These are phyloP conservation scores for Zygaena filipendulae DNA, from an alignment of 2,888 invertebrate species.

Conservation along the genomic window DNA sequence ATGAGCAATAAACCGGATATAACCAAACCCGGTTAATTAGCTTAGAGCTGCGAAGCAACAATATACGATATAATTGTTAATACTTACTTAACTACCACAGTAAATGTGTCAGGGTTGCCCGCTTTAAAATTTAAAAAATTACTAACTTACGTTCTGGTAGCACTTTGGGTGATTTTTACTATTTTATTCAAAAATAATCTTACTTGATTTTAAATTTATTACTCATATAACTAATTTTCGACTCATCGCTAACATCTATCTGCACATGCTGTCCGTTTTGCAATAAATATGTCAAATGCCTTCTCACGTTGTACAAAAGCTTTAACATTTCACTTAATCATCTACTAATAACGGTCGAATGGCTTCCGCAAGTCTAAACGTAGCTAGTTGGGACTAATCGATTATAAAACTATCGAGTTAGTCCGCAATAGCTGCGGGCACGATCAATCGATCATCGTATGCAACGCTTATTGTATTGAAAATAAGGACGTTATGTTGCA, in stretches of 20 bases:
- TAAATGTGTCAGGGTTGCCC: too few relatives aligned
- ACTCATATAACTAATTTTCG: slow-evolving; percentile 53
- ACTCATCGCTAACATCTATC: slow-evolving; percentile 60
- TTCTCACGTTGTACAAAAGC: slow-evolving; percentile 39
- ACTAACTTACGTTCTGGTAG: too few relatives aligned
- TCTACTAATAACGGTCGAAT: slow-evolving; percentile 28
- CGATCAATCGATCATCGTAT: slow-evolving; percentile 52
- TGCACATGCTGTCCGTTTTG: slow-evolving; percentile 32
- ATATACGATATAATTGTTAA: too few relatives aligned
- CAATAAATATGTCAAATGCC: slow-evolving; percentile 20
- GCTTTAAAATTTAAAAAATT: too few relatives aligned
- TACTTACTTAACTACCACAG: too few relatives aligned
- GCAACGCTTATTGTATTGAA: slow-evolving; percentile 68
- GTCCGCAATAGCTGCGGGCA: slow-evolving; percentile 39
- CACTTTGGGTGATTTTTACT: too few relatives aligned
- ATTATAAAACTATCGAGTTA: slow-evolving; percentile 22
- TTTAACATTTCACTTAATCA: slow-evolving; percentile 42
- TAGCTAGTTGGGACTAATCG: slow-evolving; percentile 31
- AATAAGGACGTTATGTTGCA: slow-evolving; percentile 63
- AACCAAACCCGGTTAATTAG: too few relatives aligned
- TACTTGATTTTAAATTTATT: too few relatives aligned
- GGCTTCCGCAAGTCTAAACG: slow-evolving; percentile 27
- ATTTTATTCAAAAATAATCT: too few relatives aligned
- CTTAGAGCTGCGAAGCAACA: too few relatives aligned
- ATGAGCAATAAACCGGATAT: slow-evolving; percentile 33